Conservation (phyloP, 2,888 invertebrate genomes). For the Aplocera efformata region DNA sequence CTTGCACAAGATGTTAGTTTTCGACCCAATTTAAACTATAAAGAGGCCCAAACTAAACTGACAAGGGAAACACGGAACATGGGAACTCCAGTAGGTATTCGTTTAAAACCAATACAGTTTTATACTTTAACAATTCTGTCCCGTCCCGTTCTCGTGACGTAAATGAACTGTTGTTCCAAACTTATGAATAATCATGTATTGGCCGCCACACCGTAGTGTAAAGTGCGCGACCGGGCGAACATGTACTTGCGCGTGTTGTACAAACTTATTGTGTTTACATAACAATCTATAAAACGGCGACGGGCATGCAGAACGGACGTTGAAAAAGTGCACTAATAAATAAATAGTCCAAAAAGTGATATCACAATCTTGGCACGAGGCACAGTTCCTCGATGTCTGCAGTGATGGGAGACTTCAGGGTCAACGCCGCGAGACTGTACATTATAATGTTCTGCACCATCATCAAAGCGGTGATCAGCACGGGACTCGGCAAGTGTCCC, state of each 20-base stretch:
- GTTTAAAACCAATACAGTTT: too few relatives aligned
- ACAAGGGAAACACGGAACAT: too few relatives aligned
- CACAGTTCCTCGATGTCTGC: constrained; percentile 20
- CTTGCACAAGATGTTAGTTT: too few relatives aligned
- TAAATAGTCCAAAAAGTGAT: neutral
- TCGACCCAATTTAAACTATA: too few relatives aligned
- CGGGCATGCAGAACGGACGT: constrained; percentile 7
- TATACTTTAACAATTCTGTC: neutral
- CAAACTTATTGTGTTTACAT: constrained; percentile 30
- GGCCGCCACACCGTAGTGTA: constrained; percentile 21
- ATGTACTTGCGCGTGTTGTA: constrained; percentile 21
- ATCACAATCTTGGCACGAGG: constrained; percentile 4
- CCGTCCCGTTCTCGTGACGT: constrained; percentile 8
- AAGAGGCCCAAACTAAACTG: too few relatives aligned
- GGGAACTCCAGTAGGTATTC: too few relatives aligned
- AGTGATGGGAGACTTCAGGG: constrained; percentile 62
- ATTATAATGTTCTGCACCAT: constrained; percentile 47
- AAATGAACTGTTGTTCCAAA: constrained; percentile 15
- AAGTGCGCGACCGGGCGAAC: constrained; percentile 20
- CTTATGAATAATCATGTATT: constrained; percentile 34
- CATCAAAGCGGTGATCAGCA: constrained; percentile 46
- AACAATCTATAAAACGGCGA: constrained; percentile 24
- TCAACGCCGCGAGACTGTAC: constrained; percentile 40
- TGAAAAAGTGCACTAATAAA: constrained; percentile 5
- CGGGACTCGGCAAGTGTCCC: constrained; percentile 85